Evolutionary conservation across 2,888 invertebrate species (phyloP).

Genomic region (Lymantria dispar): DNA sequence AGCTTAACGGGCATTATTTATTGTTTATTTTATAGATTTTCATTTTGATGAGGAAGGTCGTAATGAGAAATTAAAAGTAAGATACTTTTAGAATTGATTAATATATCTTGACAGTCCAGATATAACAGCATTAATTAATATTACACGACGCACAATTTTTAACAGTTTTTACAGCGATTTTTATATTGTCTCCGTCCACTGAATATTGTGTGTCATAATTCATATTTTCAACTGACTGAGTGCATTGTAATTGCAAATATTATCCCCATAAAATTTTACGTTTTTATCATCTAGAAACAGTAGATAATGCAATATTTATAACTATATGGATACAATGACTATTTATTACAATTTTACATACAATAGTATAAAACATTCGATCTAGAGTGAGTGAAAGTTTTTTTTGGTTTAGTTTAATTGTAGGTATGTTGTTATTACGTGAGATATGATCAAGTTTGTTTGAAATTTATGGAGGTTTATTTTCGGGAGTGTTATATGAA

Average conservation of each 20-base stretch:
- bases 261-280: constrained; percentile 13
- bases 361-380: constrained; percentile 21
- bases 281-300: constrained; percentile 21
- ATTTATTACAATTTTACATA: constrained; percentile 27
- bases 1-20: constrained; percentile 69
- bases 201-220: constrained; percentile 53
- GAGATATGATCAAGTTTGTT: constrained; percentile 12
- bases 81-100: constrained; percentile 32
- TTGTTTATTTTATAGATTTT: constrained; percentile 42
- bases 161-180: constrained; percentile 57
- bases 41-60: constrained; percentile 35
- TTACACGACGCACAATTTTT: constrained; percentile 69
- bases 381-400: constrained; percentile 16
- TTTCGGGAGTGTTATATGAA: constrained; percentile 22
- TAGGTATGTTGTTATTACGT: constrained; percentile 4
- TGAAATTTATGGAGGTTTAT: constrained; percentile 20
- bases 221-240: constrained; percentile 41
- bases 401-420: constrained; percentile 24
- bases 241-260: constrained; percentile 27
- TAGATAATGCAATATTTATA: constrained; percentile 8
- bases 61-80: constrained; percentile 28
- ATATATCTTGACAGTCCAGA: constrained; percentile 18
- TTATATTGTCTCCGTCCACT: constrained; percentile 71
- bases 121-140: constrained; percentile 30
- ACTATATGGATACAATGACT: constrained; percentile 20